Base-by-base conservation (phyloP, 2,888 invertebrate species). In the Epiblema foenella region DNA sequence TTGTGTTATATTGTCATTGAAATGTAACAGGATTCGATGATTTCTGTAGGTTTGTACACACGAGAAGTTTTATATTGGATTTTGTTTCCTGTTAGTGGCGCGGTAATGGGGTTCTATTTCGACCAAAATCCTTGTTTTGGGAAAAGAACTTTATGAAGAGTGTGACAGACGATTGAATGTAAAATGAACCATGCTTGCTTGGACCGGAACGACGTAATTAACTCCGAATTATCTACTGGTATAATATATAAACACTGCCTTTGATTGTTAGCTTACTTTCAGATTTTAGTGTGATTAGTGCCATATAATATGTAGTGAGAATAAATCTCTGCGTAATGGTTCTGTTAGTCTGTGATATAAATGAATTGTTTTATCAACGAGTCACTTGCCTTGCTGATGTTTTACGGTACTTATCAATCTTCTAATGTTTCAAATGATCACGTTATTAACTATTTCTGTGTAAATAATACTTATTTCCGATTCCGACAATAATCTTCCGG, bases 301-400 rank as follows among this genome's bases (percentile, higher is more conserved):
- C 93, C 93, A 93, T 92, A 90, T 82, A 83, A 66, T 59, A 79
- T 82, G 87, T 90, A 93, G 89, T 87, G 85, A 83, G 83, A 84
- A 82, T 88, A 86, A 84, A 85, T 85, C 75, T 79, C 78, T 83
- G 78, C 83, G 79, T 84, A 83, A 85, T 85, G 80, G 83, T 91
- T 92, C 86, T 83, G 87, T 90, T 93, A 91, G 91, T 89, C 93
- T 93, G 93, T 93, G 93, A 93, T 93, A 92, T 87, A 82, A 83
- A 81, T 83, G 81, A 83, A 81, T 84, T 84, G 84, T 84, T 87
- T 83, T 79, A 82, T 85, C 85, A 87, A 85, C 83, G 85, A 89
- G 84, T 81, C 74, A 81, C 84, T 88, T 86, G 89, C 88, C 87
- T 87, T 86, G 78, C 83, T 81, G 78, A 78, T 76, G 78, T 52